Conservation (phyloP, 2,888 invertebrate species). For the Therioaphis trifolii region DNA sequence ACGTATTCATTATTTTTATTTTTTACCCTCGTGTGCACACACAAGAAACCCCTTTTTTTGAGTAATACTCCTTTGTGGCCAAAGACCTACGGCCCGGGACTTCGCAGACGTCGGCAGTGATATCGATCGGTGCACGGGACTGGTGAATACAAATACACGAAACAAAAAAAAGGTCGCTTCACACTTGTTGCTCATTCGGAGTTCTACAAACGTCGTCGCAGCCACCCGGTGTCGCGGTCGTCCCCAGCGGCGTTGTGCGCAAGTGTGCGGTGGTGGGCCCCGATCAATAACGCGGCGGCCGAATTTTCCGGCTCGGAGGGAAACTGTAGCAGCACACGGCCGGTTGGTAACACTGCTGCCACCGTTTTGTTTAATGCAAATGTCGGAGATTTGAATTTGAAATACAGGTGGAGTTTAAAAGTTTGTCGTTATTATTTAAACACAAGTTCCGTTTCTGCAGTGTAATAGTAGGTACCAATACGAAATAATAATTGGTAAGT, state of each 20-base stretch:
- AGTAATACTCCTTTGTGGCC: not conserved
- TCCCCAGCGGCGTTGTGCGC: slow-evolving; percentile 8
- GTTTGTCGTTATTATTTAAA: not conserved
- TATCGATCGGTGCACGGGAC: slow-evolving; percentile 41
- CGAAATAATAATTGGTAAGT: too few relatives aligned
- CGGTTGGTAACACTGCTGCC: slow-evolving; percentile 52
- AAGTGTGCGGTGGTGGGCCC: not conserved
- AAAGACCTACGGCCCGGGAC: not conserved
- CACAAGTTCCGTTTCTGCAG: too few relatives aligned
- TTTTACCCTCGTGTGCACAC: slow-evolving; percentile 11
- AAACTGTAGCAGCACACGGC: not conserved
- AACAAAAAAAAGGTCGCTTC: slow-evolving; percentile 7
- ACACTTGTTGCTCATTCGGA: slow-evolving; percentile 43
- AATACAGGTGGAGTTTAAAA: not conserved
- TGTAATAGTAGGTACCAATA: too few relatives aligned
- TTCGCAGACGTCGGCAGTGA: not conserved
- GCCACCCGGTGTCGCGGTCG: slow-evolving; percentile 20
- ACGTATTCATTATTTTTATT: not conserved
- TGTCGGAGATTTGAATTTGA: slow-evolving; percentile 21
- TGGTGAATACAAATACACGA: slow-evolving; percentile 54
- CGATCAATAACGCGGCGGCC: slow-evolving; percentile 47
- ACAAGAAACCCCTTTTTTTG: slow-evolving; percentile 26
- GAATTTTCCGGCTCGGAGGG: slow-evolving; percentile 39
- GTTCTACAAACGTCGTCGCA: not conserved
- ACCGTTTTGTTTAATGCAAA: not conserved